Percentiles rank a stretch among this genome's conserved stretches.
Conservation (phyloP, 2,888 invertebrate genomes). For the Alsophila aescularia region DNA sequence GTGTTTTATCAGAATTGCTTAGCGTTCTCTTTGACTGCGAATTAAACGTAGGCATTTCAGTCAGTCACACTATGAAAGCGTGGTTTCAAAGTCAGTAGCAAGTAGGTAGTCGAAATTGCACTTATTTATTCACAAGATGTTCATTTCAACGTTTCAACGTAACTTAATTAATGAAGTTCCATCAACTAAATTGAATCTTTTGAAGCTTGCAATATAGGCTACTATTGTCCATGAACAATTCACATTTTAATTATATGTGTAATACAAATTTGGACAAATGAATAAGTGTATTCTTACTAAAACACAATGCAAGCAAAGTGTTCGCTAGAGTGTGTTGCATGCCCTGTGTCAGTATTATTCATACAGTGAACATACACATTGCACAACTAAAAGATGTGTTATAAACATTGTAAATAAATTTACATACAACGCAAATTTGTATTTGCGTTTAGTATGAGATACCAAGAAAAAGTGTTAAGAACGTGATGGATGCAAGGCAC, state of each 20-base stretch:
- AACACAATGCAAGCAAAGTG: conserved; percentile 53
- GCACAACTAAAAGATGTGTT: conserved; percentile 6
- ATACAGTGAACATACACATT: conserved; percentile 28
- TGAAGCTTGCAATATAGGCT: too few species aligned
- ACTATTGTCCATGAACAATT: too few species aligned
- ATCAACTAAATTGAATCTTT: too few species aligned
- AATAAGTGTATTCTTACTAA: conserved; percentile 27
- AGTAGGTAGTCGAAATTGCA: background rate
- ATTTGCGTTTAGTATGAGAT: background rate
- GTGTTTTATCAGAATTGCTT: conserved; percentile 47
- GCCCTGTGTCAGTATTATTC: conserved; percentile 45
- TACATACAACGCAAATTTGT: background rate
- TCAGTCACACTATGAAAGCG: background rate
- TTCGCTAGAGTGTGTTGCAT: conserved; percentile 67
- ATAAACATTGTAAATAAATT: background rate
- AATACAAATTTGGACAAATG: too few species aligned
- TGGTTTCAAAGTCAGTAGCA: background rate
- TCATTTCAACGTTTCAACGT: background rate
- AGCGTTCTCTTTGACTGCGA: background rate
- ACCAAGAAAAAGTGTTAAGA: too few species aligned
- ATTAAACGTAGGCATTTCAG: background rate
- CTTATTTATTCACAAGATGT: background rate
- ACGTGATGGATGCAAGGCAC: background rate
- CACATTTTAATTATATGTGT: too few species aligned
- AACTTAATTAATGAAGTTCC: too few species aligned